Conservation (phyloP, 2,888 invertebrate genomes). For the Arenicola marina region DNA sequence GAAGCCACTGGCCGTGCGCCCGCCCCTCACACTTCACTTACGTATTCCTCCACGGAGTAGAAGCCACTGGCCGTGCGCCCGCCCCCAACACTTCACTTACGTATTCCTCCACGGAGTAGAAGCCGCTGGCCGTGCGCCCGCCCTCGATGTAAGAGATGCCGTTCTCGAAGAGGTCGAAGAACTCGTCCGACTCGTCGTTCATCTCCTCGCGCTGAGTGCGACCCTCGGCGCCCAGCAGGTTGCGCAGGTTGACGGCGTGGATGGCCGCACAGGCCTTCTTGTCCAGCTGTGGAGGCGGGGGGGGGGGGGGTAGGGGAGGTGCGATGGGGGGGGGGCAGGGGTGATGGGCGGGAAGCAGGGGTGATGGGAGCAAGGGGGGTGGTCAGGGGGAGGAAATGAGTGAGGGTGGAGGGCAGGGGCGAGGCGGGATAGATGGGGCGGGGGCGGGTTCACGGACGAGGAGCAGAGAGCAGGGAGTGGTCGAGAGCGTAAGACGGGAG, state of each 20-base stretch:
- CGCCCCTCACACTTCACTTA: constrained; percentile 73
- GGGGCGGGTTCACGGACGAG: no score
- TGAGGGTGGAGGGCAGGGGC: no score
- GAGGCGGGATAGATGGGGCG: no score
- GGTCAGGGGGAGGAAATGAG: no score
- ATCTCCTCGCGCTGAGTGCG: constrained; percentile 97
- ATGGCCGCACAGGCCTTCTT: constrained; percentile 96
- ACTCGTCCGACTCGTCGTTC: constrained; percentile 94
- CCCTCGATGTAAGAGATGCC: constrained; percentile 93
- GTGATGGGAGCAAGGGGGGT: no score
- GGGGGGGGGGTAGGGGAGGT: no score
- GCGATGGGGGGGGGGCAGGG: no score
- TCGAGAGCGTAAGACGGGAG: no score
- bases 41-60: constrained; percentile 86
- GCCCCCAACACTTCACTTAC: constrained; percentile 76
- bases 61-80: constrained; percentile 97
- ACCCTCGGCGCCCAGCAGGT: constrained; percentile 90
- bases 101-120: constrained; percentile 89
- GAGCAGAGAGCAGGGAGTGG: no score
- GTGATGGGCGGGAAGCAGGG: no score
- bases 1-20: constrained; percentile 96
- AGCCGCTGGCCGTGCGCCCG: constrained; percentile 95
- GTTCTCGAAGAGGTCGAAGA: constrained; percentile 86
- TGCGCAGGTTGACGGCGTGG: constrained; percentile 97
- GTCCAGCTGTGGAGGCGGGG: constrained; percentile 67